Evolutionary conservation across 2,888 invertebrate species (phyloP).

Genomic region (Rhopalosiphum nymphaeae): DNA sequence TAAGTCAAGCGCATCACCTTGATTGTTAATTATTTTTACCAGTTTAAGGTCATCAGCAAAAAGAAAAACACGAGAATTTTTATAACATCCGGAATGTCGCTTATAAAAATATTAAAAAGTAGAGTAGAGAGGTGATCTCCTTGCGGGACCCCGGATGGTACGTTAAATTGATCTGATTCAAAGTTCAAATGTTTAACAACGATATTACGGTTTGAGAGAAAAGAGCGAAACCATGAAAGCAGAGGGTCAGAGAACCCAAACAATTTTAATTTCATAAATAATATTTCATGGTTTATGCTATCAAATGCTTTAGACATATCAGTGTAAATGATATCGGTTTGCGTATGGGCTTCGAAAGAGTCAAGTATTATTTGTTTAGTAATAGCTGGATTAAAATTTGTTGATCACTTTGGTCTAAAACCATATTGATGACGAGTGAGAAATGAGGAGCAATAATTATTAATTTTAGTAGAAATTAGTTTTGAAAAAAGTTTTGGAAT

Average conservation of each 20-base stretch:
- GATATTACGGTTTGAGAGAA: neutral
- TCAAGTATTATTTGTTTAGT: neutral
- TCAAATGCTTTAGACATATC: neutral
- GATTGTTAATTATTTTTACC: too few species aligned
- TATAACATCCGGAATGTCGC: neutral
- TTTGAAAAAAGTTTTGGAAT: too few species aligned
- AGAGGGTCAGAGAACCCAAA: conserved; percentile 15
- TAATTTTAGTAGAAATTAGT: too few species aligned
- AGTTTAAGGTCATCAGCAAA: too few species aligned
- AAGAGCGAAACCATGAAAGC: conserved; percentile 1
- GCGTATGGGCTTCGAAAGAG: neutral
- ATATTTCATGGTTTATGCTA: neutral
- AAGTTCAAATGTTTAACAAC: neutral
- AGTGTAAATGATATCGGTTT: neutral
- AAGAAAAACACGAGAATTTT: too few species aligned
- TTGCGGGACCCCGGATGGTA: neutral
- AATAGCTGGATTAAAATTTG: neutral
- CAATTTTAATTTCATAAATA: neutral
- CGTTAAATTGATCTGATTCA: neutral
- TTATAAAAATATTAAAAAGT: conserved; percentile 19
- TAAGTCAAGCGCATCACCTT: too few species aligned
- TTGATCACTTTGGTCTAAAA: neutral
- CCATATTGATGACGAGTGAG: too few species aligned
- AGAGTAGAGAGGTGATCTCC: neutral
- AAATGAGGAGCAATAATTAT: too few species aligned